Percentiles rank a stretch among this genome's conserved stretches.
These are phyloP conservation scores for Sweltsa coloradensis DNA, from an alignment of 1,140 invertebrate genomes.

Conservation along the genomic window DNA sequence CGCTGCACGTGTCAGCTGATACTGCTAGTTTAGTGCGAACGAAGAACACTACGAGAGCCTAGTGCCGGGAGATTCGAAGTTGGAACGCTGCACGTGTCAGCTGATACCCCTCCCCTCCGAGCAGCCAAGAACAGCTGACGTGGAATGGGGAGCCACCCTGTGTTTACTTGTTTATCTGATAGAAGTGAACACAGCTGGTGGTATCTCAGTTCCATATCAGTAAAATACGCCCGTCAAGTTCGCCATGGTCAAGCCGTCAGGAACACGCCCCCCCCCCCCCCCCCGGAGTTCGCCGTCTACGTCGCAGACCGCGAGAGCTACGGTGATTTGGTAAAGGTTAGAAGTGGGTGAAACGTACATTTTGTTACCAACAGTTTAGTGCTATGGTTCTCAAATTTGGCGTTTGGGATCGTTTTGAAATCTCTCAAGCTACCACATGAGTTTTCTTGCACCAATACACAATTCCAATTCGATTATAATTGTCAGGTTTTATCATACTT, in stretches of 20 bases:
- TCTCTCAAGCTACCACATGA: no score
- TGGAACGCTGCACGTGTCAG: no score
- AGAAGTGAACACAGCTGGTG: slow-evolving; percentile 96
- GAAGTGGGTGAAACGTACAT: no score
- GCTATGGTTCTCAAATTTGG: no score
- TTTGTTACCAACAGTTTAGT: no score
- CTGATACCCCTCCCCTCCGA: slow-evolving; percentile 1
- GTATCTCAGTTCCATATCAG: slow-evolving; percentile 71
- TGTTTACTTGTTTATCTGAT: slow-evolving; percentile 61
- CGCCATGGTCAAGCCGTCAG: slow-evolving; percentile 13
- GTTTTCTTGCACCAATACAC: no score
- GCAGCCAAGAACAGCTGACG: slow-evolving; percentile 14
- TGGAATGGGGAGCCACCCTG: slow-evolving; percentile 82
- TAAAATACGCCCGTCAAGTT: neutral
- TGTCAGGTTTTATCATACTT: no score
- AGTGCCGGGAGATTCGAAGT: no score
- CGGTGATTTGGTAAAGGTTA: neutral
- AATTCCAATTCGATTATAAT: no score
- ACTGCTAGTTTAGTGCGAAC: neutral
- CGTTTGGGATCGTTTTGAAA: no score
- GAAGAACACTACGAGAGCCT: no score
- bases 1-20: no score
- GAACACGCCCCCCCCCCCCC: slow-evolving; percentile 11
- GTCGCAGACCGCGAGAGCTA: neutral
- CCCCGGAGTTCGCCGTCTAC: slow-evolving; percentile 3